Base-by-base conservation (phyloP, 2,797 vertebrate genomes). In the Acrossocheilus wenchowensis region DNA sequence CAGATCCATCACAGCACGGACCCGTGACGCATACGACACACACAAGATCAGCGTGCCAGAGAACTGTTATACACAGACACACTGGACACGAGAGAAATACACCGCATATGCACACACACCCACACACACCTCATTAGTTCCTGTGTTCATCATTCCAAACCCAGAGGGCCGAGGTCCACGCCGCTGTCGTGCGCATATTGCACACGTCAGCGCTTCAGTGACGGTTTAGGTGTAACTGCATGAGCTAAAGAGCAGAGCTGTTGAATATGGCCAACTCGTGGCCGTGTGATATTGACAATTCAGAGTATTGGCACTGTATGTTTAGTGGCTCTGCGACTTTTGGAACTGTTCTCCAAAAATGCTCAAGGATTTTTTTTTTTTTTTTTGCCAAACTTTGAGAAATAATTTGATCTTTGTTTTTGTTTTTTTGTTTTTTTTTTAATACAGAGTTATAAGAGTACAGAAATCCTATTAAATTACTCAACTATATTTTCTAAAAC, bases 131-230 rank as follows among this genome's bases (percentile, higher is more conserved):
- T 90, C 68, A 93, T 92, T 89, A 92, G 64, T 83, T 73, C 54
- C 34, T 39, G 48, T 11, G 48, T 50, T 52, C 26, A 50, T 60
- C 78, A 87, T 90, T 84, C 78, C 84, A 84, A 77, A 83, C 75
- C 23, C 71, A 3, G 80, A 60, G 60, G 62, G 82, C 57, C 50
- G 48, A 34, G 50, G 39, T 48, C 78, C 64, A 77, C 60, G 86
- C 81, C 85, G 92, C 91, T 89, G 92, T 84, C 81, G 93, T 94
- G 93, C 93, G 93, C 94, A 93, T 92, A 93, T 93, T 93, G 93
- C 93, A 94, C 92, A 93, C 86, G 87, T 91, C 92, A 88, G 90
- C 30, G 21, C 26, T 48, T 26, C 52, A 64, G n/a, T 26, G 52
- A 73, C 7, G 75, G 48, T 79, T 85, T 82, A 69, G 62, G 60